Conservation (phyloP, 2,113 vertebrate species). For the Triplophysa tibetana region DNA sequence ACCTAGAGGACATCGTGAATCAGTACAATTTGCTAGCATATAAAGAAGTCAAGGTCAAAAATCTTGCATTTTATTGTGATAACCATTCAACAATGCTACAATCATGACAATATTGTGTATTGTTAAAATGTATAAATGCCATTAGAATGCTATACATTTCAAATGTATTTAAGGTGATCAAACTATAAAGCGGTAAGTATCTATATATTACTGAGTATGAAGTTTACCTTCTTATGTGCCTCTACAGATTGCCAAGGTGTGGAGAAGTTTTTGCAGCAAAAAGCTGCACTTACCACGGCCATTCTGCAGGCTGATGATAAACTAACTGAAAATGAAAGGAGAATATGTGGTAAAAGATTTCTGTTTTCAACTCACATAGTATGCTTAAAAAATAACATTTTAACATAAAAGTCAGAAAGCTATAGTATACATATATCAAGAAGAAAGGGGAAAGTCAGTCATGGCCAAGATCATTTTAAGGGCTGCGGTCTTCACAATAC, state of each 20-base stretch:
- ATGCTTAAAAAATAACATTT: too few relatives aligned
- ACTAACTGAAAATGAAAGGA: slow-evolving; percentile 49
- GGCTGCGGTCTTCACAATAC: too few relatives aligned
- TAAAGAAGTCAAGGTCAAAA: slow-evolving; percentile 46
- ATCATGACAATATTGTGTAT: not conserved
- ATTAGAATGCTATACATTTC: too few relatives aligned
- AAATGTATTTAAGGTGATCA: too few relatives aligned
- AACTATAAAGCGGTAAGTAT: too few relatives aligned
- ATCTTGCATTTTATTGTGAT: slow-evolving; percentile 25
- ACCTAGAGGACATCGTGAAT: slow-evolving; percentile 32
- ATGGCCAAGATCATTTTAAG: too few relatives aligned
- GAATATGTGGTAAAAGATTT: slow-evolving; percentile 43
- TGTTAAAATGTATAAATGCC: not conserved
- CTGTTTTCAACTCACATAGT: not conserved
- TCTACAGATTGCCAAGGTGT: slow-evolving; percentile 50
- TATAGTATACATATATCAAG: too few relatives aligned
- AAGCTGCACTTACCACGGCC: slow-evolving; percentile 41
- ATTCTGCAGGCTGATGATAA: slow-evolving; percentile 56
- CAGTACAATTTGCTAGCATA: slow-evolving; percentile 24
- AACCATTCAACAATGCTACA: not conserved
- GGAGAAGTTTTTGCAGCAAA: slow-evolving; percentile 50
- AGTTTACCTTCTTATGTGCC: not conserved
- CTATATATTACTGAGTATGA: too few relatives aligned
- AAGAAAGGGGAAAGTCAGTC: too few relatives aligned
- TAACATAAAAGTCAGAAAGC: too few relatives aligned